Conservation (phyloP, 2,888 invertebrate genomes). For the Gortyna flavago region DNA sequence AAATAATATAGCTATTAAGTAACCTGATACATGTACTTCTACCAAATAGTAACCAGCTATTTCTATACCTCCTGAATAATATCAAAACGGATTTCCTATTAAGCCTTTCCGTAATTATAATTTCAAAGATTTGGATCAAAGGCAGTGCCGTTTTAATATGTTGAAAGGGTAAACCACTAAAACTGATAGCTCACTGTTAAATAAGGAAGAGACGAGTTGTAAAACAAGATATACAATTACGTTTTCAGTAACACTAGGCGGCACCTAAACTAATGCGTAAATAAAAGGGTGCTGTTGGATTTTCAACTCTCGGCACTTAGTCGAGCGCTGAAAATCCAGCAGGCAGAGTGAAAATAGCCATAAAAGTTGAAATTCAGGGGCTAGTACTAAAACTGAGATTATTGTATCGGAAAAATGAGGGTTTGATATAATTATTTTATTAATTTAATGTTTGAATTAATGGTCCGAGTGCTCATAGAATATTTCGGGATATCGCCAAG, state of each 20-base stretch:
- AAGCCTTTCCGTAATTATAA: constrained; percentile 34
- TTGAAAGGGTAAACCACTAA: constrained; percentile 43
- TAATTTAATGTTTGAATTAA: constrained; percentile 7
- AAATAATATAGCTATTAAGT: background rate
- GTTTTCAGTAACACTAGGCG: background rate
- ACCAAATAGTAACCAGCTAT: background rate
- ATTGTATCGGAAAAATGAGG: background rate
- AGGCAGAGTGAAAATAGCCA: background rate
- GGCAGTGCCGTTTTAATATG: constrained; percentile 35
- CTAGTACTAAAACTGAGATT: constrained; percentile 33
- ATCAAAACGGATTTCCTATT: background rate
- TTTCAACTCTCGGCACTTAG: background rate
- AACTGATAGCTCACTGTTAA: constrained; percentile 34
- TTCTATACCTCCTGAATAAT: constrained; percentile 7
- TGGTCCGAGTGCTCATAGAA: too few relatives aligned
- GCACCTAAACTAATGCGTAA: background rate
- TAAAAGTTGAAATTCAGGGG: background rate
- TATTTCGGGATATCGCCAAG: too few relatives aligned
- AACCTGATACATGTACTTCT: background rate
- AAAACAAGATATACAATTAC: constrained; percentile 21
- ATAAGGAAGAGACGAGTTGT: constrained; percentile 21
- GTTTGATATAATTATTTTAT: constrained; percentile 24
- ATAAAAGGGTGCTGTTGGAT: background rate
- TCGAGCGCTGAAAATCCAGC: background rate
- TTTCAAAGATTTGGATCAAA: constrained; percentile 45